Evolutionary conservation across 2,113 vertebrate genomes (phyloP).

Genomic region (Machaerirhynchus nigripectus): DNA sequence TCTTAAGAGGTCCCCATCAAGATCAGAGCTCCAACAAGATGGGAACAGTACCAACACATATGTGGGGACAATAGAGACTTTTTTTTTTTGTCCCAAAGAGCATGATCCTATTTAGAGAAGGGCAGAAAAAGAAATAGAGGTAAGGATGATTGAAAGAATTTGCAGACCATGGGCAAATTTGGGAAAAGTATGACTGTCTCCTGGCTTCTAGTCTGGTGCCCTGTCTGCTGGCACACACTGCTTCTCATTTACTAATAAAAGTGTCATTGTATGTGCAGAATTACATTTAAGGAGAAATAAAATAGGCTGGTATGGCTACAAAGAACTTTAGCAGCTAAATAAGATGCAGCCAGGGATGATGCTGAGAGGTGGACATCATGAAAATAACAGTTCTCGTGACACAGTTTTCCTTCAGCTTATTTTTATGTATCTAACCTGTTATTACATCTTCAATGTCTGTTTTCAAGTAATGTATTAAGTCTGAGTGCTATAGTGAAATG

Average conservation of each 20-base stretch:
- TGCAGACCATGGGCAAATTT: neutral
- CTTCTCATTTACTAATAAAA: slow-evolving; percentile 1
- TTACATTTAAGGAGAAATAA: neutral
- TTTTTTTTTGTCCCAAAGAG: neutral
- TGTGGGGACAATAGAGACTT: neutral
- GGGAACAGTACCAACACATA: neutral
- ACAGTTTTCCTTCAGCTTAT: neutral
- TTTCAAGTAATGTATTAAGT: neutral
- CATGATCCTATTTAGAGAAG: slow-evolving; percentile 12
- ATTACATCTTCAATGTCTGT: neutral
- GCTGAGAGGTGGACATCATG: neutral
- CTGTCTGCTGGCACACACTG: neutral
- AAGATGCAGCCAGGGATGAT: neutral
- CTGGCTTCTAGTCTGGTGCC: neutral
- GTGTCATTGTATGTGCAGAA: neutral
- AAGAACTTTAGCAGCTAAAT: neutral
- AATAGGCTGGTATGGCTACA: neutral
- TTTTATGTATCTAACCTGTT: neutral
- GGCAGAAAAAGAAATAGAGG: neutral
- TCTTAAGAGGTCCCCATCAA: neutral
- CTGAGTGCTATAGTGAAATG: neutral
- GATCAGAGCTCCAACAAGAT: slow-evolving; percentile 3
- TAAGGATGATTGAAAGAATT: slow-evolving; percentile 28
- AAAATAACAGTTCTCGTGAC: neutral
- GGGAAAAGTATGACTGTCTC: neutral